Conservation (phyloP, 1,140 invertebrate genomes). For the Cydia fagiglandana region DNA sequence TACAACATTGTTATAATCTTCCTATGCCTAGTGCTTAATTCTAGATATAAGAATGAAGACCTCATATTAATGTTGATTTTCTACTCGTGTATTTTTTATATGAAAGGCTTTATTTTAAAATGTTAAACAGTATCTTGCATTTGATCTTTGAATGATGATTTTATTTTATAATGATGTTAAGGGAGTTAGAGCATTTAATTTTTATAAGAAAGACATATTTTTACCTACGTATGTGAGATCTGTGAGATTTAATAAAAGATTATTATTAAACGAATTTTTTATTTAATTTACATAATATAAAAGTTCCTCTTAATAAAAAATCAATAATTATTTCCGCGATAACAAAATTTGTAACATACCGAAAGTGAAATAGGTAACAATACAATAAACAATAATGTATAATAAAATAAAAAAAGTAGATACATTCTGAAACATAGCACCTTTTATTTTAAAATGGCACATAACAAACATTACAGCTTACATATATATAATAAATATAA, state of each 20-base stretch:
- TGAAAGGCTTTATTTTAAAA: constrained; percentile 13
- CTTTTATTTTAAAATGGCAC: not conserved
- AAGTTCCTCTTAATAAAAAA: not conserved
- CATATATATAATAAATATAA: too few relatives aligned
- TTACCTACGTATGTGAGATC: not conserved
- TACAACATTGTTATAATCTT: too few relatives aligned
- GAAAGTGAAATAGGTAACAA: not conserved
- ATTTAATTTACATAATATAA: not conserved
- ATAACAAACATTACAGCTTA: not conserved
- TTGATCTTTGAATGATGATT: constrained; percentile 2
- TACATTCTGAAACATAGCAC: not conserved
- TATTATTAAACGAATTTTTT: not conserved
- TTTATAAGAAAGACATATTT: constrained; percentile 10
- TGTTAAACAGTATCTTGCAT: not conserved
- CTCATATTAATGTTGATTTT: not conserved
- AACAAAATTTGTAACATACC: not conserved
- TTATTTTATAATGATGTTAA: not conserved
- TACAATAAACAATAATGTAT: not conserved
- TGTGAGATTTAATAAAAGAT: constrained; percentile 12
- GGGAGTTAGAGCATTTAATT: not conserved
- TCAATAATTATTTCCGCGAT: not conserved
- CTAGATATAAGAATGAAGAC: not conserved
- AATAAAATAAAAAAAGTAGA: not conserved
- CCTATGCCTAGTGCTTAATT: too few relatives aligned
- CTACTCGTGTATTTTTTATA: constrained; percentile 4